Evolutionary conservation across 2,888 invertebrate genomes (phyloP).

Genomic region (Andricus curvator): DNA sequence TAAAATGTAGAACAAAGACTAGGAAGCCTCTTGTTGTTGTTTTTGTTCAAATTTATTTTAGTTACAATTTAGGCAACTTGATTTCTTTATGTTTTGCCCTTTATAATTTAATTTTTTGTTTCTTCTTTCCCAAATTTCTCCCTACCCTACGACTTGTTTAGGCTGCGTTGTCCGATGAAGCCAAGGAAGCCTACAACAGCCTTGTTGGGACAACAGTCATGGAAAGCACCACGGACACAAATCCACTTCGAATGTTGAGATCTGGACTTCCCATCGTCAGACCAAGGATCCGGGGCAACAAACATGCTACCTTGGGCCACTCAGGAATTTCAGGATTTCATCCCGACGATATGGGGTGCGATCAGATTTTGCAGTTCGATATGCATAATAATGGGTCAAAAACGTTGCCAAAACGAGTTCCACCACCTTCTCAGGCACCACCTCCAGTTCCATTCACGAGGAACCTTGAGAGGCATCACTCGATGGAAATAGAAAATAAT

Average conservation of each 20-base stretch:
- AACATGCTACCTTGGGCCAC: constrained; percentile 73
- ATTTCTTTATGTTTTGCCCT: constrained; percentile 44
- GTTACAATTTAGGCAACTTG: constrained; percentile 44
- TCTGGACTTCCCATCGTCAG: constrained; percentile 82
- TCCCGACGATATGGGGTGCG: constrained; percentile 59
- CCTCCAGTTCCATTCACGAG: constrained; percentile 60
- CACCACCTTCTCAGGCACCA: constrained; percentile 67
- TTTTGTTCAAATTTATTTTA: constrained; percentile 53
- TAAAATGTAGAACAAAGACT: constrained; percentile 7
- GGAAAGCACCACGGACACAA: constrained; percentile 76
- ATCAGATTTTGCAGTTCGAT: constrained; percentile 65
- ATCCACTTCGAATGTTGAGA: constrained; percentile 84
- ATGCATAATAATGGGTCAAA: constrained; percentile 70
- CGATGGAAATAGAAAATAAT: constrained; percentile 69
- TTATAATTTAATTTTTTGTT: constrained; percentile 61
- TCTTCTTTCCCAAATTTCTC: constrained; percentile 67
- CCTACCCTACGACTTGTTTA: constrained; percentile 77
- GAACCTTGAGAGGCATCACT: constrained; percentile 63
- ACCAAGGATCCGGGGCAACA: constrained; percentile 80
- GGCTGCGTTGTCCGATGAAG: constrained; percentile 92
- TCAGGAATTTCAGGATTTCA: constrained; percentile 57
- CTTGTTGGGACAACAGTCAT: constrained; percentile 86
- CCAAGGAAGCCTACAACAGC: constrained; percentile 95
- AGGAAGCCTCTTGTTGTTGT: not conserved
- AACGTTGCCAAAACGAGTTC: constrained; percentile 72